Conservation (phyloP, 2,113 vertebrate species). For the Ammodytes marinus region DNA sequence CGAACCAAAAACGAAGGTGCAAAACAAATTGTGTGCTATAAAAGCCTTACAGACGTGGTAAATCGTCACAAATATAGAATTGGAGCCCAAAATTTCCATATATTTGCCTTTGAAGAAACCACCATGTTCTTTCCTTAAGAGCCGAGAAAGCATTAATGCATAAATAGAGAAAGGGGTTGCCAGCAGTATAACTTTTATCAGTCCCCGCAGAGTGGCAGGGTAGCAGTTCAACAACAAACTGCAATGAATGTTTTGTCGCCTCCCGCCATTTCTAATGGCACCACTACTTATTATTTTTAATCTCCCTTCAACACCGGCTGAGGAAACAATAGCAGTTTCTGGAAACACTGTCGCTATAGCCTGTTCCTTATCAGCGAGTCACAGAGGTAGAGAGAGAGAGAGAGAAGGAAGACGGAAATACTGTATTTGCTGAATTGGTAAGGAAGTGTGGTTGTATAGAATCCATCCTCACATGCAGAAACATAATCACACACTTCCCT, state of each 20-base stretch:
- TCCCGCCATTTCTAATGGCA: slow-evolving; percentile 59
- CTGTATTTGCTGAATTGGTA: slow-evolving; percentile 46
- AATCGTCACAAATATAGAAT: slow-evolving; percentile 7
- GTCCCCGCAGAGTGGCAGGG: slow-evolving; percentile 49
- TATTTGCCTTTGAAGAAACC: slow-evolving; percentile 17
- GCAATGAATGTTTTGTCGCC: slow-evolving; percentile 56
- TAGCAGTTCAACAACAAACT: slow-evolving; percentile 59
- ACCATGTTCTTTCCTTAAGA: slow-evolving; percentile 10
- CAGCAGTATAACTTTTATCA: slow-evolving; percentile 63
- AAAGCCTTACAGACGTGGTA: neutral
- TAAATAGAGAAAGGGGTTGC: slow-evolving; percentile 49
- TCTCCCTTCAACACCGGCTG: slow-evolving; percentile 63
- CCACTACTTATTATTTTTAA: slow-evolving; percentile 75
- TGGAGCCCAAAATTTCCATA: slow-evolving; percentile 6
- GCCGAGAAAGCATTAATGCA: slow-evolving; percentile 48
- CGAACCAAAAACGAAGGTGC: neutral
- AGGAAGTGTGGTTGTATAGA: slow-evolving; percentile 40
- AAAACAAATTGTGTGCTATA: neutral
- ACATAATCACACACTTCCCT: slow-evolving; percentile 16
- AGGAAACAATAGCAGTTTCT: slow-evolving; percentile 68
- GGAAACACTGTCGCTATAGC: slow-evolving; percentile 56
- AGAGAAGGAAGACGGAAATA: slow-evolving; percentile 39
- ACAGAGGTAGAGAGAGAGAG: slow-evolving; percentile 50
- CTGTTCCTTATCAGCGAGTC: slow-evolving; percentile 75
- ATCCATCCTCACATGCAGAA: slow-evolving; percentile 10